These are phyloP conservation scores for Pelosia muscerda DNA, from an alignment of 2,888 invertebrate species.

Conservation along the genomic window DNA sequence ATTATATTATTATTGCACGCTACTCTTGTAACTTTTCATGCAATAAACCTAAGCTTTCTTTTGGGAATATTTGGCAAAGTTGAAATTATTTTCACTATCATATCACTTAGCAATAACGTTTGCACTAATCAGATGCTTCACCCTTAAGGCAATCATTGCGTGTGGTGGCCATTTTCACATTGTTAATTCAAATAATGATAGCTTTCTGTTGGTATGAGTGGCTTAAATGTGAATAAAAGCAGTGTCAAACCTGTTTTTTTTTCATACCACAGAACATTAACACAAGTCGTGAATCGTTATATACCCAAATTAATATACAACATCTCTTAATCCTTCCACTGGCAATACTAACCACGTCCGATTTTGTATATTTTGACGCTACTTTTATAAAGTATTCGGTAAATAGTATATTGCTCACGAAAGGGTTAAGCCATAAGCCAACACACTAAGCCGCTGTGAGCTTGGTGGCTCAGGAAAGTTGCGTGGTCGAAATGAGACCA, in stretches of 20 bases:
- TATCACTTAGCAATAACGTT: not conserved
- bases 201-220: not conserved
- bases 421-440: no score
- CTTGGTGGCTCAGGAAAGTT: not conserved
- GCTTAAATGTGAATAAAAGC: not conserved
- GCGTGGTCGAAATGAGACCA: not conserved
- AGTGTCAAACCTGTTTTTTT: not conserved
- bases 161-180: constrained; percentile 7
- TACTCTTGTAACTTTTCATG: constrained; percentile 36
- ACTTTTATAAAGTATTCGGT: no score
- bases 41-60: not conserved
- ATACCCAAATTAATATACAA: not conserved
- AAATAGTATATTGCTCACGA: no score
- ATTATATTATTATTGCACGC: constrained; percentile 50
- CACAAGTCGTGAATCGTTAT: not conserved
- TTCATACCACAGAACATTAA: not conserved
- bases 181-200: not conserved
- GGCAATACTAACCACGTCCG: no score
- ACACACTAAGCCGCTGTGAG: not conserved
- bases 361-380: no score
- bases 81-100: not conserved
- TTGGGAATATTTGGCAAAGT: not conserved
- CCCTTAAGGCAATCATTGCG: not conserved
- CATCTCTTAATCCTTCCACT: not conserved
- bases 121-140: not conserved